phyloP scores from a whole-genome alignment of 2,113 vertebrate species.

The Etia nguti region DNA sequence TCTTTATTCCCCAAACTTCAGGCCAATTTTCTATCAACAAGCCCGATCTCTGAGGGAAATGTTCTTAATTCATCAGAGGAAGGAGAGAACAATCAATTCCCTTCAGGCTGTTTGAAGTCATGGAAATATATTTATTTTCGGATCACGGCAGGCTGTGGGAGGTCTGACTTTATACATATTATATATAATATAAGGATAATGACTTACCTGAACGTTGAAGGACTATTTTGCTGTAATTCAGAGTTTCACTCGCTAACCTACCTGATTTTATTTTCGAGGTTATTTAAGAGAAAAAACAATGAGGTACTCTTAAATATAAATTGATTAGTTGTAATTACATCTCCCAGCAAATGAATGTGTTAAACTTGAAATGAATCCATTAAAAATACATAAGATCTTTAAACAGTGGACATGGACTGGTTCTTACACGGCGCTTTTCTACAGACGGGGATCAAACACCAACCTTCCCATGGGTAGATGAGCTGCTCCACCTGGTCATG shows the following conservation, averaged over 20 bases:
- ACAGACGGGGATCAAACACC: neutral
- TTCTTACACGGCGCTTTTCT: neutral
- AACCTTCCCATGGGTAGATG: neutral
- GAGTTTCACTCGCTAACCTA: neutral
- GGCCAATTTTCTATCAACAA: slow-evolving; percentile 63
- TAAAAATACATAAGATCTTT: neutral
- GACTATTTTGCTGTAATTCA: neutral
- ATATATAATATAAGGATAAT: neutral
- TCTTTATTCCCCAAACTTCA: slow-evolving; percentile 72
- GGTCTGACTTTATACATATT: neutral
- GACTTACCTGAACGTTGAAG: neutral
- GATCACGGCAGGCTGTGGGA: neutral
- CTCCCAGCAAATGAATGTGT: neutral
- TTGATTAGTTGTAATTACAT: neutral
- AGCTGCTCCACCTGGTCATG: neutral
- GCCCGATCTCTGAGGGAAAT: slow-evolving; percentile 40
- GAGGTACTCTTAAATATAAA: neutral
- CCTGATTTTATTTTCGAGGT: neutral
- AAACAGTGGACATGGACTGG: neutral
- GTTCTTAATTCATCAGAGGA: slow-evolving; percentile 60
- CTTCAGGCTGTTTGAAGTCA: slow-evolving; percentile 54
- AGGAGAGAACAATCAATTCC: slow-evolving; percentile 46
- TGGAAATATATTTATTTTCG: slow-evolving; percentile 61
- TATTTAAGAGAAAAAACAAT: neutral
- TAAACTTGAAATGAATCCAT: neutral